Evolutionary conservation across 2,888 invertebrate species (phyloP).

Genomic region (Galeopsomyia nigrocyanea): DNA sequence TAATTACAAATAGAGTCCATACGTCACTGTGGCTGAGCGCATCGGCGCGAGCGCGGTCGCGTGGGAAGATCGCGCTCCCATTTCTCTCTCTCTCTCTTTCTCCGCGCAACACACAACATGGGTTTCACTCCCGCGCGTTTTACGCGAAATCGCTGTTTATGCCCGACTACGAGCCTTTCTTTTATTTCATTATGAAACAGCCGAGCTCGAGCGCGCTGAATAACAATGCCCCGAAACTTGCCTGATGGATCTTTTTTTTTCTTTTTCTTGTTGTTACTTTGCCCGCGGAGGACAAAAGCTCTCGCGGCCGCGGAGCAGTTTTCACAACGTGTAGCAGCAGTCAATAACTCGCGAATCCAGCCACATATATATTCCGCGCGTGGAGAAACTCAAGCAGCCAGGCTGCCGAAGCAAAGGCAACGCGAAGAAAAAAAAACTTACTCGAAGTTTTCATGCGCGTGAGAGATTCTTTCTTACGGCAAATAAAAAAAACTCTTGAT

Average conservation of each 20-base stretch:
- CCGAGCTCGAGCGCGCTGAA: neutral
- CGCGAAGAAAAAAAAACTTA: neutral
- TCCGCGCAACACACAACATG: neutral
- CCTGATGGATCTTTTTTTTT: conserved; percentile 18
- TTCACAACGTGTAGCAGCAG: neutral
- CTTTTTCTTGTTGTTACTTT: too few relatives aligned
- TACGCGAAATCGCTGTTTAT: conserved; percentile 49
- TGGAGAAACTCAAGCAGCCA: neutral
- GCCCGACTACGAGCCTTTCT: conserved; percentile 31
- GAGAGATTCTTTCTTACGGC: too few relatives aligned
- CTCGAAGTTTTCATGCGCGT: too few relatives aligned
- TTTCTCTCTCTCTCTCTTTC: conserved; percentile 49
- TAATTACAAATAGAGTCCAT: too few relatives aligned
- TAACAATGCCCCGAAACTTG: conserved; percentile 24
- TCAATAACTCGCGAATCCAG: conserved; percentile 17
- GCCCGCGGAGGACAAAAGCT: conserved; percentile 15
- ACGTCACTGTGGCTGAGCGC: conserved; percentile 27
- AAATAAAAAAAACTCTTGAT: too few relatives aligned
- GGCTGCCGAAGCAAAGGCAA: neutral
- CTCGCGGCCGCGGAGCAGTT: neutral
- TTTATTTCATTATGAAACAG: conserved; percentile 43
- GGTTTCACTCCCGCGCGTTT: conserved; percentile 26
- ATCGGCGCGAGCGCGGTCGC: conserved; percentile 56
- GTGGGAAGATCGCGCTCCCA: conserved; percentile 65
- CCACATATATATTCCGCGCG: neutral